Evolutionary conservation across 1,140 invertebrate genomes (phyloP).

Genomic region (Drusus annulatus): DNA sequence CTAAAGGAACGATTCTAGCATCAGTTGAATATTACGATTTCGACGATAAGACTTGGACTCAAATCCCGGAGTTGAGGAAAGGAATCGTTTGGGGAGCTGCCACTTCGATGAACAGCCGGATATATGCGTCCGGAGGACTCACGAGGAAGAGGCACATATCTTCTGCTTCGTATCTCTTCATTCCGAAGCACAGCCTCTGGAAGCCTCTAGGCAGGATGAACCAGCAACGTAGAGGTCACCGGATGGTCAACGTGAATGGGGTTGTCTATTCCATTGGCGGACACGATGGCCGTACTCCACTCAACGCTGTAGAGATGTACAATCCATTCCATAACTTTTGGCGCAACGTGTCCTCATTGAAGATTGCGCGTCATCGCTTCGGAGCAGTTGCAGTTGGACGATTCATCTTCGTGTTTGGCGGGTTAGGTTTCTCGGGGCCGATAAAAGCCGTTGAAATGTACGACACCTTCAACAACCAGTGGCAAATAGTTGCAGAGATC

Average conservation of each 20-base stretch:
- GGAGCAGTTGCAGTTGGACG: neutral
- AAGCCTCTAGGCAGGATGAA: neutral
- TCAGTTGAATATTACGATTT: neutral
- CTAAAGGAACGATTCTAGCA: neutral
- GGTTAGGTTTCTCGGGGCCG: neutral
- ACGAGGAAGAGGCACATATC: neutral
- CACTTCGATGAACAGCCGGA: neutral
- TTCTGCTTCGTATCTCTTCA: neutral
- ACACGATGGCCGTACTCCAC: neutral
- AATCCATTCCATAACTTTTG: neutral
- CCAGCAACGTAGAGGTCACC: neutral
- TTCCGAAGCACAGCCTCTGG: neutral
- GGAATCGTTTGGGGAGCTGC: neutral
- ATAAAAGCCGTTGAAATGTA: slow-evolving; percentile 5
- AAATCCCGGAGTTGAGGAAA: neutral
- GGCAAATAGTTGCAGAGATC: neutral
- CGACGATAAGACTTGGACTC: neutral
- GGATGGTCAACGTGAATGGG: slow-evolving; percentile 5
- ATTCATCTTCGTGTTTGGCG: slow-evolving; percentile 24
- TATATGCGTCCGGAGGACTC: neutral
- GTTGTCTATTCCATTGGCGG: slow-evolving; percentile 11
- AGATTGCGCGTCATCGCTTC: neutral
- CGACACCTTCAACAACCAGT: neutral
- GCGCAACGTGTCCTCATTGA: neutral
- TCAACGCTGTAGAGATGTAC: neutral